These are phyloP conservation scores for Petrolisthes manimaculis DNA, from an alignment of 2,888 invertebrate genomes.

Conservation along the genomic window DNA sequence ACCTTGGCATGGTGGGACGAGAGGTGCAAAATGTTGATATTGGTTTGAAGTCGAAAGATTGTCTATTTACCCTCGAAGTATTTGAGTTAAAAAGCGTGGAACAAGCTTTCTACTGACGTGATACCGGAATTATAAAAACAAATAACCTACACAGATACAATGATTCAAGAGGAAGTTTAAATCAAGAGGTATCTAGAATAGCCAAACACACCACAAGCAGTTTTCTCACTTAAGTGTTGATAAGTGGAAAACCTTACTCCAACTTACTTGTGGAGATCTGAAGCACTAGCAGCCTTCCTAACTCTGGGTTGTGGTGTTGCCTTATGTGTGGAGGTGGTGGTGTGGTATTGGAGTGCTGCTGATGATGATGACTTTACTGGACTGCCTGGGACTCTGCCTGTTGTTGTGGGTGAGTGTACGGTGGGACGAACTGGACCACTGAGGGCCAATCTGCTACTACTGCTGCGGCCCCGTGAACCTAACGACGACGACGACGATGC, in stretches of 20 bases:
- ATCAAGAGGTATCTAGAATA: no score
- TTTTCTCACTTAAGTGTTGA: no score
- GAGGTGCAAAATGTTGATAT: no score
- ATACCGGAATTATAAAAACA: no score
- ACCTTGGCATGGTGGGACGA: no score
- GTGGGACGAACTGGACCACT: constrained; percentile 50
- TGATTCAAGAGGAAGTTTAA: no score
- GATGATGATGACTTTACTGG: constrained; percentile 7
- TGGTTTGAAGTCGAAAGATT: no score
- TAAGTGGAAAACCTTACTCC: neutral
- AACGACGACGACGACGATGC: constrained; percentile 30
- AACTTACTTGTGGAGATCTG: constrained; percentile 60
- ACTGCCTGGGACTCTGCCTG: neutral
- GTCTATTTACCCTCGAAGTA: no score
- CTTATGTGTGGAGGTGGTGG: constrained; percentile 1
- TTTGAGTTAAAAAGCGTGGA: no score
- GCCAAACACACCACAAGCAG: no score
- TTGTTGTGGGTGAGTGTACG: constrained; percentile 10
- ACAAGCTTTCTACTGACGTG: no score
- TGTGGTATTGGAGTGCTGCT: neutral
- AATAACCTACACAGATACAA: no score
- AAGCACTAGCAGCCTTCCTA: constrained; percentile 61
- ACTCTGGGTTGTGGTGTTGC: constrained; percentile 33
- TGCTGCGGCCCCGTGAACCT: neutral
- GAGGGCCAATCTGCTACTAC: constrained; percentile 21